Conservation (phyloP, 2,888 invertebrate genomes). For the Phorcus lineatus region DNA sequence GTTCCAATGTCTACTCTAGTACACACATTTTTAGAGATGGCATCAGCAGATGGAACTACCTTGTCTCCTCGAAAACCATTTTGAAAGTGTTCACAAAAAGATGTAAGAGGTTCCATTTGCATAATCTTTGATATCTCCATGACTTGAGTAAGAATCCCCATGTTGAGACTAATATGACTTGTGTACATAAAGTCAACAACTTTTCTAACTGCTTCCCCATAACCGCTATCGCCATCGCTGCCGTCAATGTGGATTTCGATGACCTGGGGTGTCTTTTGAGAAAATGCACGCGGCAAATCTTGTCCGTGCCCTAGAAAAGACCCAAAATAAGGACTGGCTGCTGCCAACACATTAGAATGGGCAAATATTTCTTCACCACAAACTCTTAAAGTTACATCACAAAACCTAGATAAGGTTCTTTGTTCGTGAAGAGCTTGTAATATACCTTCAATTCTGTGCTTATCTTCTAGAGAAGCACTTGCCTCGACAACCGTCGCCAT, state of each 20-base stretch:
- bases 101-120: conserved; percentile 65
- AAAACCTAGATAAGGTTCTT: conserved; percentile 63
- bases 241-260: conserved; percentile 73
- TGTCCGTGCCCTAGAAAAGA: conserved; percentile 63
- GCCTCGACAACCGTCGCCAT: conserved; percentile 51
- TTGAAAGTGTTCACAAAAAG: conserved; percentile 46
- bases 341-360: conserved; percentile 72
- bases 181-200: conserved; percentile 74
- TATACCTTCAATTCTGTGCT: conserved; percentile 44
- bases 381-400: conserved; percentile 72
- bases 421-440: conserved; percentile 60
- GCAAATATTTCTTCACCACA: conserved; percentile 67
- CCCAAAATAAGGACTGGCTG: conserved; percentile 72
- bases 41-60: not conserved
- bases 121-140: conserved; percentile 71
- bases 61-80: conserved; percentile 30
- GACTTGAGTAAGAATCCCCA: conserved; percentile 56
- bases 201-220: conserved; percentile 64
- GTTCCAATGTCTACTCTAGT: conserved; percentile 15
- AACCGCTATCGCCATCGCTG: conserved; percentile 55
- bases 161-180: conserved; percentile 57
- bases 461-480: conserved; percentile 44
- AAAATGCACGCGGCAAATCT: conserved; percentile 70
- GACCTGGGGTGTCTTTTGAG: conserved; percentile 70
- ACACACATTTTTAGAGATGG: not conserved